A percentile compares a stretch with the other conserved stretches of the same genome.
Evolutionary conservation across 2,113 vertebrate genomes (phyloP).

Genomic region (Mugil cephalus): DNA sequence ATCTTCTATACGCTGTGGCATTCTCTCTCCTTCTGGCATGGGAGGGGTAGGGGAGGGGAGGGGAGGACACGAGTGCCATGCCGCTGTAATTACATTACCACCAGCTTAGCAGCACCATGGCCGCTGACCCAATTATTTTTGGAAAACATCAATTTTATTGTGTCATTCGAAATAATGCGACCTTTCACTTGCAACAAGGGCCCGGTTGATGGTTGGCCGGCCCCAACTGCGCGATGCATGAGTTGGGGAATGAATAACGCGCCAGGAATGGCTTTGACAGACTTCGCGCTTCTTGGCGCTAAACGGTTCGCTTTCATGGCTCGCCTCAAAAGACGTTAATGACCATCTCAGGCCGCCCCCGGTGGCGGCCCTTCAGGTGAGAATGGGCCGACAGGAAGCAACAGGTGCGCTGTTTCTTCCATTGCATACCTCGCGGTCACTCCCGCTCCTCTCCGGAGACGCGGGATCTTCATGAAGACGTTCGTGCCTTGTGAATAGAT

Average conservation of each 20-base stretch:
- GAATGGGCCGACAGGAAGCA: slow-evolving; percentile 24
- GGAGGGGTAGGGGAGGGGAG: slow-evolving; percentile 24
- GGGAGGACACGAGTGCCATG: slow-evolving; percentile 44
- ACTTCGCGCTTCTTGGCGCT: slow-evolving; percentile 28
- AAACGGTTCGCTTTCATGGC: slow-evolving; percentile 30
- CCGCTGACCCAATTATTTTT: slow-evolving; percentile 70
- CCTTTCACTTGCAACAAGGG: slow-evolving; percentile 70
- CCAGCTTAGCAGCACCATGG: slow-evolving; percentile 51
- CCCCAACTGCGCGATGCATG: slow-evolving; percentile 7
- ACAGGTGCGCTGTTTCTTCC: slow-evolving; percentile 13
- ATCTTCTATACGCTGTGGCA: slow-evolving; percentile 51
- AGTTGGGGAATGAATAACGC: slow-evolving; percentile 34
- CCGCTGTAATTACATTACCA: slow-evolving; percentile 69
- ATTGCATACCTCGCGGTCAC: slow-evolving; percentile 33
- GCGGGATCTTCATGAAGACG: slow-evolving; percentile 14
- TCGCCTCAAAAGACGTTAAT: slow-evolving; percentile 26
- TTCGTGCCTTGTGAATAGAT: slow-evolving; percentile 16
- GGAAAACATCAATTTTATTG: slow-evolving; percentile 61
- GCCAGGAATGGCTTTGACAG: slow-evolving; percentile 62
- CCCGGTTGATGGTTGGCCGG: slow-evolving; percentile 26
- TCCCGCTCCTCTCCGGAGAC: background rate
- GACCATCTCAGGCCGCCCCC: slow-evolving; percentile 23
- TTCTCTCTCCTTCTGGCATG: slow-evolving; percentile 53
- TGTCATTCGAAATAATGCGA: slow-evolving; percentile 64
- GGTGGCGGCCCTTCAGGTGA: slow-evolving; percentile 41